Base-by-base conservation (phyloP, 1,140 invertebrate species). In the Drosophila melanica region DNA sequence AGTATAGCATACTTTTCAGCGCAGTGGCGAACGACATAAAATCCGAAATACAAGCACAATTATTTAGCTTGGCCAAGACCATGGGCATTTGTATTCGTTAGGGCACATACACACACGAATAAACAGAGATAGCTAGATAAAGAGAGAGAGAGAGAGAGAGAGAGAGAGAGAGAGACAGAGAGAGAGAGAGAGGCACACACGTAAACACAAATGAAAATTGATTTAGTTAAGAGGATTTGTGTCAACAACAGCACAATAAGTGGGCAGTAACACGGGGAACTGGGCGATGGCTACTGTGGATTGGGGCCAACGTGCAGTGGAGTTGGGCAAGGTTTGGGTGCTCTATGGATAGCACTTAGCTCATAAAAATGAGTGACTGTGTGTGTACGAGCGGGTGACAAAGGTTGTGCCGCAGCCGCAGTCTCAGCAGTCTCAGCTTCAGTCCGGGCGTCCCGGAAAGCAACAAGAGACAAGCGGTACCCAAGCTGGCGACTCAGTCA, bases 181-280 rank as follows among this genome's bases (percentile, higher is more conserved):
- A n/a, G n/a, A 51, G n/a, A 60, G 37, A 5, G 11, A 23, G 16
- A 37, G 23, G 44, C 80, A 53, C 53, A 64, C 48, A 68, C 73
- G 70, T 58, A 72, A 65, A 87, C 84, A 89, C 77, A 89, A 82
- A 87, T 87, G 84, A 87, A 89, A 87, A 87, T 87, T 87, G 84
- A 87, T 87, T 87, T 87, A 87, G 79, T 89, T 87, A 87, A 87
- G 84, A 87, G 84, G 84, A 87, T 87, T 87, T 87, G 84, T 84
- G 84, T 89, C 84, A 87, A 87, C 84, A 87, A 89, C 84, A 87
- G 79, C 76, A 87, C 81, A 87, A 87, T 86, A 87, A 86, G 81
- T 86, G 81, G 79, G 75, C 75, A 86, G 82, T 78, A 81, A 78
- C 81, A 86, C 62, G 75, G 81, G 76, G 59, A 57, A 74, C 62